Evolutionary conservation across 2,797 vertebrate genomes (phyloP), one percentile per base, ranked within the genome.

Genomic region (Yasuhikotakia modesta): DNA sequence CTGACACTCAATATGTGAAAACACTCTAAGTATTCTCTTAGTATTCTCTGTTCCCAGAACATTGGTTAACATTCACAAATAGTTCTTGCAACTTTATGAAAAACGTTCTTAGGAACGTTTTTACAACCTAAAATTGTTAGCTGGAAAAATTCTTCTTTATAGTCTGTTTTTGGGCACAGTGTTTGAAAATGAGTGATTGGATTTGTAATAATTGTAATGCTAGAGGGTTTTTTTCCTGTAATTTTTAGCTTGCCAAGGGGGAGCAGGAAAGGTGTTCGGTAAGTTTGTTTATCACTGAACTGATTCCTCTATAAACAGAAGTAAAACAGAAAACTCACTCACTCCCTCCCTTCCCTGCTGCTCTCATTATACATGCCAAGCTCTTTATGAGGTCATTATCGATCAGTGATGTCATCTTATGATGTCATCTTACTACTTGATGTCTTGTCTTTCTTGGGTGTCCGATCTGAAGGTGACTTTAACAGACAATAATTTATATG

Each of bases 211-310:
- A 69, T 55, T 79, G 35, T 83, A 81, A 83, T 81, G 46, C 53
- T 16, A 69, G 76, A 79, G 79, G 35, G 70, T 65, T 63, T 77
- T 46, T 78, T 67, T 72, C 32, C 63, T 83, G 66, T 67, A 78
- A 82, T 82, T 82, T 43, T 76, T 81, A 85, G 84, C 84, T 81
- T 85, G 84, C 84, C 84, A 85, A 85, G 84, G 84, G 53, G 84
- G 84, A 85, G 84, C 84, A 50, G 84, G 84, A 52, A 85, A 85
- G 73, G 84, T 85, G 53, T 85, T 85, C 57, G 84, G 84, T 85
- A 85, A 85, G 84, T 82, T 39, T 72, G 55, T 73, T 80, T 70
- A 45, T 63, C 66, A 55, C 66, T 78, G 53, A 67, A 60, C 58
- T 73, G 66, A 64, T 57, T 57, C 30, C 66, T 39, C 63, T 65